Conservation (phyloP, 2,797 vertebrate species). For the Xyrichtys novacula region DNA sequence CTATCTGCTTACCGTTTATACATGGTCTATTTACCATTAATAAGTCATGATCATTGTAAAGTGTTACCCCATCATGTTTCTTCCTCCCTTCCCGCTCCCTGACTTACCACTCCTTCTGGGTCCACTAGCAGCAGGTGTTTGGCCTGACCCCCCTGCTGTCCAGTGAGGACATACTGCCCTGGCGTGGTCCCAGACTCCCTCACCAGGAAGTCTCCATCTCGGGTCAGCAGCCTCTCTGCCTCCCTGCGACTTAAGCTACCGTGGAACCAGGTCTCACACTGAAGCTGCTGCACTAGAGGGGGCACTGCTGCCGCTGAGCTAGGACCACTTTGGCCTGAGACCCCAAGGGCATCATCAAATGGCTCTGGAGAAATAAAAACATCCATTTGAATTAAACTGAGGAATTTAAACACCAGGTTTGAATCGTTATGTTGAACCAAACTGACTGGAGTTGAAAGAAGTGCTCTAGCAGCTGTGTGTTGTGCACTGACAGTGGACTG, state of each 20-base stretch:
- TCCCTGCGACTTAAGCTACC: constrained; percentile 93
- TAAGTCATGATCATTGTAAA: no score
- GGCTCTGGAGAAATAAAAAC: constrained; percentile 85
- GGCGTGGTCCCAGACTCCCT: constrained; percentile 95
- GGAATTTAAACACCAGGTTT: no score
- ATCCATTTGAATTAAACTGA: background rate
- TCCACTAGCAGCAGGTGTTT: constrained; percentile 97
- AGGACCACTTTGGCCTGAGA: constrained; percentile 72
- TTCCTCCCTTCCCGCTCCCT: background rate
- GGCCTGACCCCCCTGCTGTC: constrained; percentile 93
- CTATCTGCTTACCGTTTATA: no score
- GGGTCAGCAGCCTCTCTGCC: constrained; percentile 91
- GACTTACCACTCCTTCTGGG: constrained; percentile 97
- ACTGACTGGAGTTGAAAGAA: background rate
- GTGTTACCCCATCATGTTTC: background rate
- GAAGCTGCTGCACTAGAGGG: constrained; percentile 94
- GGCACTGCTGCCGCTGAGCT: constrained; percentile 75
- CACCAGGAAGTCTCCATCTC: constrained; percentile 96
- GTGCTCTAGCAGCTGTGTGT: constrained; percentile 28
- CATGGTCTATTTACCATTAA: no score
- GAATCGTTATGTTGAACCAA: constrained; percentile 8
- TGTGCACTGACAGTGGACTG: constrained; percentile 21
- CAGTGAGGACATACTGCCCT: constrained; percentile 96
- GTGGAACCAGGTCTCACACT: constrained; percentile 94
- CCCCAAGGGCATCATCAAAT: constrained; percentile 94